Conservation (phyloP, 2,888 invertebrate genomes). For the Ennomos quercinarius region DNA sequence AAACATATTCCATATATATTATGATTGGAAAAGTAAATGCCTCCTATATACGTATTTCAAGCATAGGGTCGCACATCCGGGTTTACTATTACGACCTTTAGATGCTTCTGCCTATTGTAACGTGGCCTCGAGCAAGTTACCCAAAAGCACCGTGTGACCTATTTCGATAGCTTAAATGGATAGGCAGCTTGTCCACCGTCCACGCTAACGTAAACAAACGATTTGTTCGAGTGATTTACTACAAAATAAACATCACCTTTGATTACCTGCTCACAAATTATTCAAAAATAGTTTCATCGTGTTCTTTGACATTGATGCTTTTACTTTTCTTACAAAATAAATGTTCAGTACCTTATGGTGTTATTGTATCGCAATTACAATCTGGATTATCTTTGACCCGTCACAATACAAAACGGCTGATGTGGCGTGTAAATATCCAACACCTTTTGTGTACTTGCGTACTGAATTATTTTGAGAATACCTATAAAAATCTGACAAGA, state of each 20-base stretch:
- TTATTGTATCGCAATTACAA: too few species aligned
- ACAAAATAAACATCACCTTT: conserved; percentile 5
- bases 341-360: too few species aligned
- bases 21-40: neutral
- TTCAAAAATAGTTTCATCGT: too few species aligned
- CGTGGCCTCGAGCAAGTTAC: conserved; percentile 22
- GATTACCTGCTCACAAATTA: neutral
- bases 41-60: conserved; percentile 4
- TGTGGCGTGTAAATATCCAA: too few species aligned
- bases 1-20: neutral
- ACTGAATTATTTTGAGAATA: too few species aligned
- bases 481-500: too few species aligned
- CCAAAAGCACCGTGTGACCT: conserved; percentile 26
- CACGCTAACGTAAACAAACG: conserved; percentile 17
- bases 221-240: conserved; percentile 14
- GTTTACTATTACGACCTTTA: conserved; percentile 17
- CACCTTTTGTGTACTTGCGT: too few species aligned
- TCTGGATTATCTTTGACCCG: too few species aligned
- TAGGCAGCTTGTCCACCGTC: conserved; percentile 14
- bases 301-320: too few species aligned
- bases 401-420: too few species aligned
- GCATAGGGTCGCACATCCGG: conserved; percentile 13
- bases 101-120: conserved; percentile 20
- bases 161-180: conserved; percentile 26
- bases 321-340: too few species aligned